Percentiles rank a stretch among this genome's conserved stretches.
Evolutionary conservation across 2,888 invertebrate species (phyloP).

Genomic region (Drosophila limbata): DNA sequence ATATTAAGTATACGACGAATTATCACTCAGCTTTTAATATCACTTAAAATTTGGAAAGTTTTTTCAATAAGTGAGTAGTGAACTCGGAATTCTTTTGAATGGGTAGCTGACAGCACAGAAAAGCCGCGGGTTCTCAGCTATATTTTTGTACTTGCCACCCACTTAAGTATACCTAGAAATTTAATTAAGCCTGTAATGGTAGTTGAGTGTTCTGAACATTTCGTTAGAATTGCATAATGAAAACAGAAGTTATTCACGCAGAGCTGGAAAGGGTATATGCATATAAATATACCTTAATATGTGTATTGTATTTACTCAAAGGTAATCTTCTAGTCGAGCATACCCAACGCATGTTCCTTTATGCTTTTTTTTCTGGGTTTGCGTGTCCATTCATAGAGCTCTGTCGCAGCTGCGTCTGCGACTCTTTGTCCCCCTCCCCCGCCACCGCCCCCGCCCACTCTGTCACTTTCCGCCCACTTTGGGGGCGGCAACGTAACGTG

Average conservation of each 20-base stretch:
- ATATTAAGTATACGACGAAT: background rate
- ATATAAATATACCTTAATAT: background rate
- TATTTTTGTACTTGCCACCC: background rate
- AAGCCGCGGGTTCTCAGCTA: too few relatives aligned
- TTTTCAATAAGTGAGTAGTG: background rate
- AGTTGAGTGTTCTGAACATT: background rate
- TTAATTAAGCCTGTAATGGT: background rate
- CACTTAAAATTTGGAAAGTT: background rate
- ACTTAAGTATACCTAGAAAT: background rate
- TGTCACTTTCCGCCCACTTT: background rate
- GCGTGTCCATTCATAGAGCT: conserved; percentile 20
- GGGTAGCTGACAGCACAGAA: background rate
- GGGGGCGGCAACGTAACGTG: conserved; percentile 17
- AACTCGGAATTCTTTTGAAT: background rate
- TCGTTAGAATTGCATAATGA: background rate
- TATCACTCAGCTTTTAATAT: background rate
- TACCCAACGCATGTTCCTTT: too few relatives aligned
- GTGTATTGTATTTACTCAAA: background rate
- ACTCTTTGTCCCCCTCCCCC: background rate
- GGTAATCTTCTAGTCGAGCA: background rate
- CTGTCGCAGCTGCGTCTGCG: background rate
- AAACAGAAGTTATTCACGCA: background rate
- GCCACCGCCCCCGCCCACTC: background rate
- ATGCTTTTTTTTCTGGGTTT: conserved; percentile 1
- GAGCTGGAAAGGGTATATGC: background rate